Percentiles rank a stretch among this genome's conserved stretches.
Conservation (phyloP, 2,113 vertebrate genomes). For the Bos taurus region ARS-UCD2.0 NC_037351.1:9024001-9024500, state of each 20-base stretch:
- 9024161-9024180: neutral
- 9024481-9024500: neutral
- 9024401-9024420: neutral
- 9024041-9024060: neutral
- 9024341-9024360: neutral
- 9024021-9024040: neutral
- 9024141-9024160: neutral
- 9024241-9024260: neutral
- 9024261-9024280: neutral
- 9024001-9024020: neutral
- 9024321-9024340: neutral
- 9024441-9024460: neutral
- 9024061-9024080: neutral
- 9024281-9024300: neutral
- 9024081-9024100: neutral
- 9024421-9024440: neutral
- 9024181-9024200: neutral
- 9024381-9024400: neutral
- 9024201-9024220: neutral
- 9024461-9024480: neutral
- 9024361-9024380: neutral
- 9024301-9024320: neutral
- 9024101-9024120: neutral
- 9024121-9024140: neutral
- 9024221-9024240: neutral